Base-by-base conservation (phyloP, 2,113 vertebrate species). In the Barbus barbus region DNA sequence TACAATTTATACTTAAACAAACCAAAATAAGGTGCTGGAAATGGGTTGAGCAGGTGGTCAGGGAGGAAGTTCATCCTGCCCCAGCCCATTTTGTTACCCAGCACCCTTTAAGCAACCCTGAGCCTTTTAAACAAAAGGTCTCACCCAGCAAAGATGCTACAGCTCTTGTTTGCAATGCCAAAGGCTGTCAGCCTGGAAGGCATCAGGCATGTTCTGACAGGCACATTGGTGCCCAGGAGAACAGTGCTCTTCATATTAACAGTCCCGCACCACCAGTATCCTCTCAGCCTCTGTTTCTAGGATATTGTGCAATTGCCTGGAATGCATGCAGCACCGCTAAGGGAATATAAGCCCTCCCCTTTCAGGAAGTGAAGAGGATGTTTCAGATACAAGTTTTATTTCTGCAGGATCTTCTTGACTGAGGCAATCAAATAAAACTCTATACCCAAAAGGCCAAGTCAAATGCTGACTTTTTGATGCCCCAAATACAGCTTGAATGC, bases 191-290 rank as follows among this genome's bases (percentile, higher is more conserved):
- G 60, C 56, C 48, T 77, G 83, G 16, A 78, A 79, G 44, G 72
- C 22, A 44, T 80, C 36, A 63, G 86, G 69, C 88, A 65, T 69
- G 88, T 78, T 84, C 67, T 73, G 86, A 75, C 88, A 81, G 86
- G 88, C 82, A 76, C 48, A 46, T 24, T 33, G 79, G 72, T 18
- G 48, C 80, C 78, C 81, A 56, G 56, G 80, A 81, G 84, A 71
- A 16, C 41, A 78, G 63, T 1, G 38, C 67, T 58, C 77, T 79
- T 79, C 22, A 46, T 79, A 26, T 82, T 81, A 67, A 83, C 73
- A 73, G 24, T 58, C 48, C 44, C 16, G 41, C 36, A 33, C 71
- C 65, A 44, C 31, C 65, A 69, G 61, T 58, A 58, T 81, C 72
- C 78, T 81, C 53, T 58, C 65, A 84, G 77, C 44, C 67, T n/a